These are phyloP conservation scores for Antheraea pernyi DNA, from an alignment of 1,140 invertebrate genomes.

Conservation along the genomic window DNA sequence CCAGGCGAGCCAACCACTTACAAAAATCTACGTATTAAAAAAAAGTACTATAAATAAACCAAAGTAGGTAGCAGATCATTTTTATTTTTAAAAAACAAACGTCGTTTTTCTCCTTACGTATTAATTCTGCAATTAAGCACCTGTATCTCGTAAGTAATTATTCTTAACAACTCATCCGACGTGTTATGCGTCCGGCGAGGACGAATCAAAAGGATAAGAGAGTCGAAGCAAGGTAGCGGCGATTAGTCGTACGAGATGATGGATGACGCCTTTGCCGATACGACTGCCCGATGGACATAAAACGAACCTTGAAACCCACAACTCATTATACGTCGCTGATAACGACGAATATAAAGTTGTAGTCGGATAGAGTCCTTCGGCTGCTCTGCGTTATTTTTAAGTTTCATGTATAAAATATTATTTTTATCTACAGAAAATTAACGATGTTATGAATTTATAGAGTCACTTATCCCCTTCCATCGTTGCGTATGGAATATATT, in stretches of 20 bases:
- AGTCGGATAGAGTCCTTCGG: conserved; percentile 58
- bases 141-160: conserved; percentile 50
- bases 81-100: conserved; percentile 8
- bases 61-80: no score
- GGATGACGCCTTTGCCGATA: conserved; percentile 55
- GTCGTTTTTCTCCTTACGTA: conserved; percentile 27
- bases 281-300: conserved; percentile 57
- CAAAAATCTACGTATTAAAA: background rate
- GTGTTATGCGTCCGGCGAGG: conserved; percentile 51
- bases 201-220: conserved; percentile 69
- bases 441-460: no score
- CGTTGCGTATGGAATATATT: no score
- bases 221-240: conserved; percentile 71
- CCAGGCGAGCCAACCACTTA: no score
- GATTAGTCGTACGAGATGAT: conserved; percentile 71
- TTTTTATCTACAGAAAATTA: no score
- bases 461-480: no score
- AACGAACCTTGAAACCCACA: conserved; percentile 58
- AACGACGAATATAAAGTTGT: conserved; percentile 63
- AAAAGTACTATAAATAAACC: background rate
- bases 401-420: no score
- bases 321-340: conserved; percentile 73
- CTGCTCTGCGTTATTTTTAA: conserved; percentile 30
- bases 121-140: conserved; percentile 41
- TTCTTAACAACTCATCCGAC: conserved; percentile 39